These are phyloP conservation scores for Caerostris extrusa DNA, from an alignment of 1,140 invertebrate species.

Conservation along the genomic window DNA sequence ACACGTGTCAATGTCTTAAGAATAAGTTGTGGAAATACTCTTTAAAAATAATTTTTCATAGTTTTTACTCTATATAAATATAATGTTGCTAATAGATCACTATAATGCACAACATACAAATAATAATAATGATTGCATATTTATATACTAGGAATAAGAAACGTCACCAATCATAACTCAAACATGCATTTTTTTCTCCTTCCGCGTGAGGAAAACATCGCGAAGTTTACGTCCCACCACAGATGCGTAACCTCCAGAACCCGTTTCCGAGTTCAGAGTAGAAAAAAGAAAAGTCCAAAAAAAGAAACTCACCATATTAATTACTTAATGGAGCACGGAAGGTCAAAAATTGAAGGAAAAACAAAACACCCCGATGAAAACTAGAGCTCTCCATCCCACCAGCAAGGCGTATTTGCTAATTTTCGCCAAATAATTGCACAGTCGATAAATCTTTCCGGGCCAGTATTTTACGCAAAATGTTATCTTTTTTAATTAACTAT, in stretches of 20 bases:
- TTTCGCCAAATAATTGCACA: background rate
- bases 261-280: background rate
- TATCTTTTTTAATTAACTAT: no score
- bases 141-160: no score
- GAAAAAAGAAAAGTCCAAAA: constrained; percentile 33
- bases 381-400: background rate
- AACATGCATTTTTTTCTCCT: no score
- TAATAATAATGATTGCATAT: no score
- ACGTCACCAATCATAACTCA: no score
- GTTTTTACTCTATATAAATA: no score
- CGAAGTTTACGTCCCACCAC: constrained; percentile 26
- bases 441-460: background rate
- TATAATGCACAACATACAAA: no score
- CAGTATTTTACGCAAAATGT: no score
- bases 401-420: background rate
- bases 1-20: no score
- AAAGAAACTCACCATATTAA: background rate
- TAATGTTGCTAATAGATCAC: no score
- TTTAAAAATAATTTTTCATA: no score
- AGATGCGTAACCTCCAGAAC: background rate
- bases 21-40: no score
- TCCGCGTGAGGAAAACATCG: background rate
- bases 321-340: constrained; percentile 13
- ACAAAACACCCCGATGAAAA: background rate
- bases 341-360: background rate